Evolutionary conservation across 2,888 invertebrate genomes (phyloP), one percentile per base, ranked within the genome.

Genomic region (Salticus scenicus): DNA sequence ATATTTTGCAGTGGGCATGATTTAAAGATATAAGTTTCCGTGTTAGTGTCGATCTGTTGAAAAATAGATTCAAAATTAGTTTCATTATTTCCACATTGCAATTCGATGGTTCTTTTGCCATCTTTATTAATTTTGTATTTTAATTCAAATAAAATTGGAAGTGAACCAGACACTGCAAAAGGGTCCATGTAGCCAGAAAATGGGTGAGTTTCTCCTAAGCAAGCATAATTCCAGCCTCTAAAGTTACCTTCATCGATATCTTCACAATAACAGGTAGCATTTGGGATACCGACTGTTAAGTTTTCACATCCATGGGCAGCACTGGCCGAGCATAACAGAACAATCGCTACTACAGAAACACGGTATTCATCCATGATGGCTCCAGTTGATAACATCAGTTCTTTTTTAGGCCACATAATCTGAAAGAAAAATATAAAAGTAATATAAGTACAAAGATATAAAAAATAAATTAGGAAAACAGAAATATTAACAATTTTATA

Each of bases 201-300:
- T 27, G 33, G 20, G 28, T 31, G 37, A 28, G 0, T 5, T 1
- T 79, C 66, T 27, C 47, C 66, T 17, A 79, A 30, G 33, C 85
- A 85, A 8, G 78, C 51, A 69, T 75, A 85, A 1, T 30, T n/a
- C 85, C 85, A 84, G 28, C 78, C 84, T 78, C 84, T 78, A 28
- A 73, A 78, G 5, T 72, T 66, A 10, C 51, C 57, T n/a, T 30
- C 42, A 20, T 76, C 76, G 12, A 69, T 27, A 1, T 12, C 27
- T 31, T 85, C 85, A 37, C 85, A 85, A 30, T 79, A 37, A 33
- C 85, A 79, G 2, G 27, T 17, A 0, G 28, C 66, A 24, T 72
- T 41, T 14, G 30, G 30, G 8, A 41, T 47, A 17, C 12, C 28
- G 2, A 20, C 57, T 57, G n/a, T 30, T 7, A 57, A n/a, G 7